Percentiles rank a stretch among this genome's conserved stretches.
These are phyloP conservation scores for Leptinotarsa rubiginosa DNA, from an alignment of 2,888 invertebrate species.

Conservation along the genomic window DNA sequence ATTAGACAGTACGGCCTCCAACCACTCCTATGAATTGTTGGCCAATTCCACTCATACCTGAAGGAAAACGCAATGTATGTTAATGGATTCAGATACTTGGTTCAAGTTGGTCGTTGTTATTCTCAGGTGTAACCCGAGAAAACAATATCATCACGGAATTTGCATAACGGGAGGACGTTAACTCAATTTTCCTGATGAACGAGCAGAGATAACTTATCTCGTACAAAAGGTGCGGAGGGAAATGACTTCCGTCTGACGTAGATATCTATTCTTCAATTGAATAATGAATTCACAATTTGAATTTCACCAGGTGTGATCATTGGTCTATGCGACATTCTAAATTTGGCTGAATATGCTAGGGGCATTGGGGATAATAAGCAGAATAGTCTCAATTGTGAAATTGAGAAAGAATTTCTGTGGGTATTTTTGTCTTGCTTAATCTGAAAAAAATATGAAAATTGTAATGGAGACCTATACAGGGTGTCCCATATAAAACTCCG, in stretches of 20 bases:
- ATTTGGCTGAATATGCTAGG: too few relatives aligned
- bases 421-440: too few relatives aligned
- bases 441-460: too few relatives aligned
- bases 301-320: too few relatives aligned
- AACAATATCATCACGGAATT: conserved; percentile 1
- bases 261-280: background rate
- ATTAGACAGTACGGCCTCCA: background rate
- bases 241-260: too few relatives aligned
- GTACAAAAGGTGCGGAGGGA: background rate
- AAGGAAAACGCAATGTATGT: background rate
- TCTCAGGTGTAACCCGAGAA: background rate
- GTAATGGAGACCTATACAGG: too few relatives aligned
- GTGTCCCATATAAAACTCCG: too few relatives aligned
- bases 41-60: background rate
- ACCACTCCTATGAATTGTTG: background rate
- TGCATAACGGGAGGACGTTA: background rate
- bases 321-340: too few relatives aligned
- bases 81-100: background rate
- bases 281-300: too few relatives aligned
- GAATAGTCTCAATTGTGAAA: too few relatives aligned
- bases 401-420: too few relatives aligned
- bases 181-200: conserved; percentile 3
- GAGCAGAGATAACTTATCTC: background rate
- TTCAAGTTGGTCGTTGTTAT: conserved; percentile 2
- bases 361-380: too few relatives aligned